phyloP scores from a whole-genome alignment of 2,888 invertebrate species.

The Acanthococcus lagerstroemiae region DNA sequence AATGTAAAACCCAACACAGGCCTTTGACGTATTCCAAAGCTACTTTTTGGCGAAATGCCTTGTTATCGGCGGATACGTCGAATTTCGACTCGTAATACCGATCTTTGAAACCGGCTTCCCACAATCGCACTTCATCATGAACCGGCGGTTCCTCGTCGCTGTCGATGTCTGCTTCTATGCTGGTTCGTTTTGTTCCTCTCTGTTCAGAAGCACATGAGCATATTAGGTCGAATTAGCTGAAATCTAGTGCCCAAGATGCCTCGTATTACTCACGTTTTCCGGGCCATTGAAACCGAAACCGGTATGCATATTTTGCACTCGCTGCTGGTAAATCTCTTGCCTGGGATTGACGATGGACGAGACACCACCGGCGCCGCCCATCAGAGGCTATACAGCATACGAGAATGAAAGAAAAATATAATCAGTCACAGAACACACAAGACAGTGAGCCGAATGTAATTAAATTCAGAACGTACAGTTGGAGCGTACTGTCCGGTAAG shows the following conservation, averaged over 20 bases:
- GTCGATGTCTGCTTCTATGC: constrained; percentile 32
- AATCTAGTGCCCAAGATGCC: no score
- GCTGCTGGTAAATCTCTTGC: constrained; percentile 63
- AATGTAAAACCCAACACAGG: constrained; percentile 94
- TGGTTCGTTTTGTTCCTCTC: constrained; percentile 29
- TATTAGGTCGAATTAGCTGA: neutral
- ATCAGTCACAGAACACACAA: neutral
- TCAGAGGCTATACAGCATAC: no score
- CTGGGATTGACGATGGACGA: constrained; percentile 57
- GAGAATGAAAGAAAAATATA: neutral
- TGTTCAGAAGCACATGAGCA: neutral
- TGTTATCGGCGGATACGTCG: constrained; percentile 61
- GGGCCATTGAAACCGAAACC: neutral
- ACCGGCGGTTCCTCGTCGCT: constrained; percentile 45
- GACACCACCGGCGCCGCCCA: constrained; percentile 45
- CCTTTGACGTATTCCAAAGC: constrained; percentile 91
- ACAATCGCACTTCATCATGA: constrained; percentile 79
- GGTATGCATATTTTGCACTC: constrained; percentile 43
- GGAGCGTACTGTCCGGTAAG: constrained; percentile 73
- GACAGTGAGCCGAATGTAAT: no score
- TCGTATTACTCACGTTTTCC: no score
- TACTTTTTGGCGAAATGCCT: constrained; percentile 80
- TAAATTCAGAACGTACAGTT: constrained; percentile 47
- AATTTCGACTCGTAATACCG: constrained; percentile 95
- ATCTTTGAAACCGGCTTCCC: constrained; percentile 97